Evolutionary conservation across 1,140 invertebrate genomes (phyloP).

Genomic region (Papilio polyxenes): DNA sequence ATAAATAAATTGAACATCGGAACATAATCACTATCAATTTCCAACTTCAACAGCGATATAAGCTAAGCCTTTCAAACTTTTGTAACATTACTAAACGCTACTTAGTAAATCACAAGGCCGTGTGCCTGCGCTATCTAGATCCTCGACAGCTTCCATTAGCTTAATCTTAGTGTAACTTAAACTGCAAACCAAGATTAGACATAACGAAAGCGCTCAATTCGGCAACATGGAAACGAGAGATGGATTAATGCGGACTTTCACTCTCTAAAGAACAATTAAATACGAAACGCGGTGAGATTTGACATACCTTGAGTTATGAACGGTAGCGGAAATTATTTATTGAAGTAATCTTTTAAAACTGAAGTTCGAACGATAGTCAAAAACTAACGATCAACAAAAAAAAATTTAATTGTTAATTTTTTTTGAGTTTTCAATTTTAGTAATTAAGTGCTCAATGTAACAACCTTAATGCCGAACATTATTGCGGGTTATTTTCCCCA

Average conservation of each 20-base stretch:
- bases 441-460: neutral
- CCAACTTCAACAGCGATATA: neutral
- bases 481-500: neutral
- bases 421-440: neutral
- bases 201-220: neutral
- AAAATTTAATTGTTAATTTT: neutral
- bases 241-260: slow-evolving; percentile 41
- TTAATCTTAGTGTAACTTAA: neutral
- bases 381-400: neutral
- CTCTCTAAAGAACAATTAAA: slow-evolving; percentile 41
- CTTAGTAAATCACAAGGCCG: neutral
- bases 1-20: neutral
- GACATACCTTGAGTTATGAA: slow-evolving; percentile 5
- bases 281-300: slow-evolving; percentile 14
- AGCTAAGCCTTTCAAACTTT: neutral
- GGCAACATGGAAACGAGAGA: slow-evolving; percentile 31
- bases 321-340: slow-evolving; percentile 9
- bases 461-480: neutral
- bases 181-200: neutral
- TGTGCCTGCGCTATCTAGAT: neutral
- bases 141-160: neutral
- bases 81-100: neutral
- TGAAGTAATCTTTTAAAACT: neutral
- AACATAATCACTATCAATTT: neutral
- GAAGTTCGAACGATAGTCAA: neutral